Evolutionary conservation across 2,797 vertebrate genomes (phyloP).

Genomic region (Philypnodon macrostomus): DNA sequence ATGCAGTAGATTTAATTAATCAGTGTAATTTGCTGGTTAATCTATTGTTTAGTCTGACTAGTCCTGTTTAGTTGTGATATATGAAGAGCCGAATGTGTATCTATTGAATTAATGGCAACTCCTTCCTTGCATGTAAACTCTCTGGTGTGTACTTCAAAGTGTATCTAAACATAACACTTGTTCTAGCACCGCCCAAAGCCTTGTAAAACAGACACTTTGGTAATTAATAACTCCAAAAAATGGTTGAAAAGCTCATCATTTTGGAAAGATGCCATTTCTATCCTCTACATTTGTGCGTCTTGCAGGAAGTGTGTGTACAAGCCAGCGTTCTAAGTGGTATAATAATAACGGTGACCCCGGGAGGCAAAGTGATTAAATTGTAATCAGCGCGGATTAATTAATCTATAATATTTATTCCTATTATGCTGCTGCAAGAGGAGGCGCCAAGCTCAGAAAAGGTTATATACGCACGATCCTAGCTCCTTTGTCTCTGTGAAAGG

Average conservation of each 20-base stretch:
- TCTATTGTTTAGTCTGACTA: no score
- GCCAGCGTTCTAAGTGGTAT: constrained; percentile 64
- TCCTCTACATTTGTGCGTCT: constrained; percentile 17
- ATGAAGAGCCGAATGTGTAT: neutral
- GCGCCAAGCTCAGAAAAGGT: constrained; percentile 84
- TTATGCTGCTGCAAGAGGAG: constrained; percentile 86
- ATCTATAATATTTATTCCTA: constrained; percentile 99
- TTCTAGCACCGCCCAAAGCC: constrained; percentile 48
- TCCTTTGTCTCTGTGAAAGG: constrained; percentile 91
- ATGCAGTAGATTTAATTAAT: no score
- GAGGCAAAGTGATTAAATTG: constrained; percentile 97
- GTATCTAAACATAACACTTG: constrained; percentile 11
- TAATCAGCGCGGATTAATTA: constrained; percentile 98
- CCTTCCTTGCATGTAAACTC: neutral
- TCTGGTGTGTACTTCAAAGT: constrained; percentile 14
- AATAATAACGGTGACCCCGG: constrained; percentile 81
- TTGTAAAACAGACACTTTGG: constrained; percentile 64
- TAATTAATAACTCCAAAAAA: constrained; percentile 75
- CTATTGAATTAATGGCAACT: neutral
- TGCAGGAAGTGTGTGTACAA: constrained; percentile 40
- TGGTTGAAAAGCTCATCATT: constrained; percentile 61
- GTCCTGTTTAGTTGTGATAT: no score
- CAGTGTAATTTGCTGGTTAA: no score
- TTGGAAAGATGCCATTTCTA: constrained; percentile 61
- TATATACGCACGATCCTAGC: constrained; percentile 85